These are phyloP conservation scores for Ceuthmochares aereus DNA, from an alignment of 2,113 vertebrate species.

Conservation along the genomic window DNA sequence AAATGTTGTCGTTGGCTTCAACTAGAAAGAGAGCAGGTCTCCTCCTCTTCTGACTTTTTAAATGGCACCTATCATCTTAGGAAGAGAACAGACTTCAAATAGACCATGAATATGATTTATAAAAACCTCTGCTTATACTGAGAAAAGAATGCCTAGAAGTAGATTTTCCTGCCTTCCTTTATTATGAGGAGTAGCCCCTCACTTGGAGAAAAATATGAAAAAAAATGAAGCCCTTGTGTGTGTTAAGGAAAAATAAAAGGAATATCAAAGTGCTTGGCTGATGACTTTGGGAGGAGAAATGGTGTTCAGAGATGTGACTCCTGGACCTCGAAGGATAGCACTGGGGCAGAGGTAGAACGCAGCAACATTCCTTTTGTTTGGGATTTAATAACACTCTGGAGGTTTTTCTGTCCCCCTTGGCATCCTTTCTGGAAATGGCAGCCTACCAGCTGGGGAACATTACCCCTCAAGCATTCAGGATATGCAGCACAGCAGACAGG, in stretches of 20 bases:
- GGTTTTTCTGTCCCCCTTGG: fast-evolving
- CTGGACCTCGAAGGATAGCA: neutral
- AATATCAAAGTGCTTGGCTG: neutral
- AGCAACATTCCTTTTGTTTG: neutral
- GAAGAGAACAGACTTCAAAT: neutral
- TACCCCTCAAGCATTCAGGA: neutral
- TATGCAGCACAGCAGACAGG: neutral
- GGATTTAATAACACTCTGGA: neutral
- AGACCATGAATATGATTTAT: neutral
- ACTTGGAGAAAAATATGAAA: neutral
- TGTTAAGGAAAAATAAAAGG: neutral
- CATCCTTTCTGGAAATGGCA: neutral
- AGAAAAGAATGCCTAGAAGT: neutral
- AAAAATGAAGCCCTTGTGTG: neutral
- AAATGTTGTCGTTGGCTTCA: conserved; percentile 60
- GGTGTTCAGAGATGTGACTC: conserved; percentile 7
- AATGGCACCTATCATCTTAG: neutral
- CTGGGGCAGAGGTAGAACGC: neutral
- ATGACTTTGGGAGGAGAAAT: neutral
- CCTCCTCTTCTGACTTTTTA: conserved; percentile 16
- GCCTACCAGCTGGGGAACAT: neutral
- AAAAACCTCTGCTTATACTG: neutral
- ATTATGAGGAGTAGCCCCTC: neutral
- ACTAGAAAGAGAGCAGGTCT: conserved; percentile 45
- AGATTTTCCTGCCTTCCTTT: neutral